A percentile compares a stretch with the other conserved stretches of the same genome.
These are phyloP conservation scores for Drosophila ironensis DNA, from an alignment of 1,140 invertebrate species.

Conservation along the genomic window DNA sequence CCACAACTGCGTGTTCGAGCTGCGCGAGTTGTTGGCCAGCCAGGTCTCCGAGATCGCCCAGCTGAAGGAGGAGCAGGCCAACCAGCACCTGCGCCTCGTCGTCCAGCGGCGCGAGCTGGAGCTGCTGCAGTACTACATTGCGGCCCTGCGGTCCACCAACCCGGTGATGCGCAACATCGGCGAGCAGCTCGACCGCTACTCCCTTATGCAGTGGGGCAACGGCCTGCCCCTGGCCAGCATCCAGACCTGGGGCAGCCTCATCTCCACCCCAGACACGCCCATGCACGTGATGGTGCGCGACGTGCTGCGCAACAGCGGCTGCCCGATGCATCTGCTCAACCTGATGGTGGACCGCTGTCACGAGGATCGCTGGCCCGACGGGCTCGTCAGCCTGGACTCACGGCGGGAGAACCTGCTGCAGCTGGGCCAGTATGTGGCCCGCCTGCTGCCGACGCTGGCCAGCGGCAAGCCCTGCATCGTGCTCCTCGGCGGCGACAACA, in stretches of 20 bases:
- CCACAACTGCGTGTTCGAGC: constrained; percentile 52
- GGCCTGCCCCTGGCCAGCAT: constrained; percentile 24
- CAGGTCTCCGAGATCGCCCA: constrained; percentile 14
- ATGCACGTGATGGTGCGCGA: constrained; percentile 49
- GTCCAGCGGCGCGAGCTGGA: constrained; percentile 51
- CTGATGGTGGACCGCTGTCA: constrained; percentile 49
- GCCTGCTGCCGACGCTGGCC: constrained; percentile 20
- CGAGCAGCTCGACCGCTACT: constrained; percentile 53
- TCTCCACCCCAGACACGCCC: constrained; percentile 52
- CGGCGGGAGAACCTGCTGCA: constrained; percentile 41
- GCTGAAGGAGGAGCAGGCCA: constrained; percentile 7
- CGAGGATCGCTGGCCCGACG: constrained; percentile 62
- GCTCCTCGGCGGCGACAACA: constrained; percentile 45
- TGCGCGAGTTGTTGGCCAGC: constrained; percentile 31
- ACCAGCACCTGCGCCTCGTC: constrained; percentile 20
- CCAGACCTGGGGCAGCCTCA: constrained; percentile 51
- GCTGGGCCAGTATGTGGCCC: constrained; percentile 31
- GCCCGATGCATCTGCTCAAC: constrained; percentile 53
- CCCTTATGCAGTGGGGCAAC: constrained; percentile 54
- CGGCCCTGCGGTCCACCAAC: constrained; percentile 49
- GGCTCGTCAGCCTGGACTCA: constrained; percentile 31
- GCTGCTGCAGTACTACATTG: constrained; percentile 57
- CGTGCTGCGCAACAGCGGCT: constrained; percentile 29
- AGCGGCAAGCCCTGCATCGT: constrained; percentile 47
- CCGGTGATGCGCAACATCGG: constrained; percentile 51